Percentiles rank a stretch among this genome's conserved stretches.
Conservation (phyloP, 2,797 vertebrate genomes). For the Crocidura indochinensis region DNA sequence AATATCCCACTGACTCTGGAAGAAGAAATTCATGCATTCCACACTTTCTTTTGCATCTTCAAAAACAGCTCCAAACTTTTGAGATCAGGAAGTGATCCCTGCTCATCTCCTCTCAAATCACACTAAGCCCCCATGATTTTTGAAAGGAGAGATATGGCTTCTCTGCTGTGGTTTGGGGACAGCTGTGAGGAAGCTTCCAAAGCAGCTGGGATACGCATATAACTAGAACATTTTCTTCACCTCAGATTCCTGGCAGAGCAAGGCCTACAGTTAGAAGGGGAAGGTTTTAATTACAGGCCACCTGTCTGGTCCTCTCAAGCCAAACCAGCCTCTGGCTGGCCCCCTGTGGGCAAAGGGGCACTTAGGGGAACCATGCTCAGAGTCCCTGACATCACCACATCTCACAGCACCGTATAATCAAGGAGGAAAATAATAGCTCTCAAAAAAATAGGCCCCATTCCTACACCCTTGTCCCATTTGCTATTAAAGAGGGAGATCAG, state of each 20-base stretch:
- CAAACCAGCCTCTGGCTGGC: conserved; percentile 53
- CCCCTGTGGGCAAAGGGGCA: conserved; percentile 53
- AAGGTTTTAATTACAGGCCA: conserved; percentile 82
- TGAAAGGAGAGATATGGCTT: conserved; percentile 73
- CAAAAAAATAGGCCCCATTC: conserved; percentile 25
- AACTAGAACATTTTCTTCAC: conserved; percentile 82
- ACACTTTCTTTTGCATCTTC: conserved; percentile 64
- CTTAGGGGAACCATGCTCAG: conserved; percentile 61
- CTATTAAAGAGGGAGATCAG: conserved; percentile 13
- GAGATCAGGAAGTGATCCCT: conserved; percentile 66
- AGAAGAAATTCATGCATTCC: conserved; percentile 6
- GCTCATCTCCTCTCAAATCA: conserved; percentile 62
- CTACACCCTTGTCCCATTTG: neutral
- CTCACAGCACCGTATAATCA: conserved; percentile 60
- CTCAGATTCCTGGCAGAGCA: conserved; percentile 78
- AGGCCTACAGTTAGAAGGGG: conserved; percentile 73
- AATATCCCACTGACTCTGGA: neutral
- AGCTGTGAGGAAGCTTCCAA: conserved; percentile 78
- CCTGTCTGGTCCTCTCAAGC: conserved; percentile 79
- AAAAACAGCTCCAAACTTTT: conserved; percentile 63
- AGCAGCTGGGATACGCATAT: conserved; percentile 73
- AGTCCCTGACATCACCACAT: conserved; percentile 47
- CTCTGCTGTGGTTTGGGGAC: conserved; percentile 73
- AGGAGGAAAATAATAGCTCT: conserved; percentile 50
- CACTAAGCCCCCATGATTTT: conserved; percentile 74